Conservation (phyloP, 2,797 vertebrate species). For the Malacoraja senta region DNA sequence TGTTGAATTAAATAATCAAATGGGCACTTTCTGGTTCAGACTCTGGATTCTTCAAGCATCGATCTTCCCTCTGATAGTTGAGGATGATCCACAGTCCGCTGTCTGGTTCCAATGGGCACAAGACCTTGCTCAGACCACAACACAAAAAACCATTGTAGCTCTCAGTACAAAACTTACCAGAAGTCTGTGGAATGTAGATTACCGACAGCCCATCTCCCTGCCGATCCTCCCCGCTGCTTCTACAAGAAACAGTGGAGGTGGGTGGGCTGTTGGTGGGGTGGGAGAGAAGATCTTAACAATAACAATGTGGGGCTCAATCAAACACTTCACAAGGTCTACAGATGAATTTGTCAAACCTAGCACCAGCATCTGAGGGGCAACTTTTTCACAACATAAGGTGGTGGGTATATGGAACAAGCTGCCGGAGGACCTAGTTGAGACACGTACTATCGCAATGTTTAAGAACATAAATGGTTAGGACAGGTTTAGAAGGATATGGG, state of each 20-base stretch:
- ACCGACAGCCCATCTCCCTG: neutral
- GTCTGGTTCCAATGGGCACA: neutral
- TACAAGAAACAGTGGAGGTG: neutral
- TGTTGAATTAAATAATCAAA: neutral
- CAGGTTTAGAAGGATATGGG: no score
- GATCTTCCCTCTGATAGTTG: neutral
- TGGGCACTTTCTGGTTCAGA: neutral
- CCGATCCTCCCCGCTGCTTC: neutral
- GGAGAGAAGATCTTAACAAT: no score
- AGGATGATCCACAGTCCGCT: neutral
- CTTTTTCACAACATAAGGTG: no score
- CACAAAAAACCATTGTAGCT: neutral
- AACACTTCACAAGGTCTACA: neutral
- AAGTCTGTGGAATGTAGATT: no score
- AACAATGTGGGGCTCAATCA: neutral
- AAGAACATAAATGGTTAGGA: no score
- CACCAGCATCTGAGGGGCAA: neutral
- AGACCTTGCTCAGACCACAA: neutral
- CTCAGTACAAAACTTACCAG: neutral
- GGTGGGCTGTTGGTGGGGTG: no score
- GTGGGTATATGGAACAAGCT: no score
- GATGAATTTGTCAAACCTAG: neutral
- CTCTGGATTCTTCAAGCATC: neutral
- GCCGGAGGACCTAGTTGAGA: no score
- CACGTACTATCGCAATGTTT: no score